A percentile compares a stretch with the other conserved stretches of the same genome.
These are phyloP conservation scores for Ariopsis seemanni DNA, from an alignment of 2,113 vertebrate species.

Conservation along the genomic window DNA sequence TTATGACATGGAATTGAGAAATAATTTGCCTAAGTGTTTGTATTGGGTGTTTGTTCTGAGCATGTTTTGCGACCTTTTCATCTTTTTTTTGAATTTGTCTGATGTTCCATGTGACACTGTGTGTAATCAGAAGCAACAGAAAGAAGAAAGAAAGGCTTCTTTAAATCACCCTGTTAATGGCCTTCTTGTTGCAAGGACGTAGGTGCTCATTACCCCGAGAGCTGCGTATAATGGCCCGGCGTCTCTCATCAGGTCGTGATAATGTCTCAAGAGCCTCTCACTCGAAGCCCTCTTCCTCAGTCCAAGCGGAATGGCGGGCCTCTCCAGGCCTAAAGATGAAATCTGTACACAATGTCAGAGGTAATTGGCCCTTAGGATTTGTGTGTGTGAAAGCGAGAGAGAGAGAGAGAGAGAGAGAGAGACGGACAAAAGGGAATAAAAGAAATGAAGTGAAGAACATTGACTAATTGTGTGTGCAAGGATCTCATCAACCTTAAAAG, in stretches of 20 bases:
- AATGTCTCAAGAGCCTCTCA: constrained; percentile 45
- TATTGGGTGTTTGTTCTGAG: not conserved
- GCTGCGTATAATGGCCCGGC: constrained; percentile 40
- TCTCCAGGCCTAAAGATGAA: constrained; percentile 39
- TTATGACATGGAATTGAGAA: not conserved
- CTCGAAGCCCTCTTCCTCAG: constrained; percentile 24
- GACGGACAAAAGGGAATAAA: constrained; percentile 14
- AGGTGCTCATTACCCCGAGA: constrained; percentile 43
- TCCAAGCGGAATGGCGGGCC: constrained; percentile 27
- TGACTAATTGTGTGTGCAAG: constrained; percentile 41
- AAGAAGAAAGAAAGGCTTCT: constrained; percentile 13
- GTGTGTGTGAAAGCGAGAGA: not conserved
- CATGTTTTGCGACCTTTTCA: not conserved
- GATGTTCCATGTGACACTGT: not conserved
- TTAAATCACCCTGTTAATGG: constrained; percentile 43
- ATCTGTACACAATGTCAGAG: constrained; percentile 48
- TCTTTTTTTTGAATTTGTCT: too few relatives aligned
- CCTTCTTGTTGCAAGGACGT: constrained; percentile 45
- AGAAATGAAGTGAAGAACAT: constrained; percentile 38
- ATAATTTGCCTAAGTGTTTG: not conserved
- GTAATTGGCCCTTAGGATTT: constrained; percentile 48
- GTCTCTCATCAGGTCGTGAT: constrained; percentile 43
- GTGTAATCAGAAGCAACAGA: not conserved
- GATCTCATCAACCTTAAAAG: constrained; percentile 39
- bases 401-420: not conserved